Conservation (phyloP, 1,140 invertebrate genomes). For the Platyura marginata region DNA sequence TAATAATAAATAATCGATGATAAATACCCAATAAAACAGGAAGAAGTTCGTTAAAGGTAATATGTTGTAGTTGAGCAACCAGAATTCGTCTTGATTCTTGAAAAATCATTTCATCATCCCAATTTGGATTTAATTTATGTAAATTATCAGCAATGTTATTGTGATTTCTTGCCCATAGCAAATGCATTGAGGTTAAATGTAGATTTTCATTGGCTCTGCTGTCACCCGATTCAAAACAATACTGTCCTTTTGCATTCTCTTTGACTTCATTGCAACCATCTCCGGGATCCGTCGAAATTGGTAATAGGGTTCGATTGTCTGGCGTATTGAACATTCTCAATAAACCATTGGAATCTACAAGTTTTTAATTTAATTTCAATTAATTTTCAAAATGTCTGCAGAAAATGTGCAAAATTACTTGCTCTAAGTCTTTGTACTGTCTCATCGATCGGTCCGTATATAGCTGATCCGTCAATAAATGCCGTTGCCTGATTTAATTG, state of each 20-base stretch:
- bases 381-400: background rate
- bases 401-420: background rate
- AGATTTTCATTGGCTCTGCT: slow-evolving; percentile 62
- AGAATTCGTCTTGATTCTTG: slow-evolving; percentile 69
- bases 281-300: slow-evolving; percentile 43
- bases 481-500: slow-evolving; percentile 81
- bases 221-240: slow-evolving; percentile 65
- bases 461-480: slow-evolving; percentile 77
- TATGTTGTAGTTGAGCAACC: slow-evolving; percentile 66
- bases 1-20: no score
- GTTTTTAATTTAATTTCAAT: slow-evolving; percentile 16
- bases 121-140: slow-evolving; percentile 48
- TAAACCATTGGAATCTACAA: slow-evolving; percentile 34
- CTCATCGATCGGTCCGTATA: slow-evolving; percentile 50
- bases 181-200: slow-evolving; percentile 64
- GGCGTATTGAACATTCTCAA: slow-evolving; percentile 40
- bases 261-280: slow-evolving; percentile 56
- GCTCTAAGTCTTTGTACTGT: slow-evolving; percentile 3
- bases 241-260: slow-evolving; percentile 44
- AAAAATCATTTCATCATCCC: slow-evolving; percentile 65
- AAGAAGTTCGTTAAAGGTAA: slow-evolving; percentile 76
- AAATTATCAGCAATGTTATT: slow-evolving; percentile 53
- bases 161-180: slow-evolving; percentile 66
- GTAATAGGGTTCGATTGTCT: slow-evolving; percentile 45
- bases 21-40: slow-evolving; percentile 62